Evolutionary conservation across 2,113 vertebrate species (phyloP).

Genomic region (Dryoscopus gambensis): DNA sequence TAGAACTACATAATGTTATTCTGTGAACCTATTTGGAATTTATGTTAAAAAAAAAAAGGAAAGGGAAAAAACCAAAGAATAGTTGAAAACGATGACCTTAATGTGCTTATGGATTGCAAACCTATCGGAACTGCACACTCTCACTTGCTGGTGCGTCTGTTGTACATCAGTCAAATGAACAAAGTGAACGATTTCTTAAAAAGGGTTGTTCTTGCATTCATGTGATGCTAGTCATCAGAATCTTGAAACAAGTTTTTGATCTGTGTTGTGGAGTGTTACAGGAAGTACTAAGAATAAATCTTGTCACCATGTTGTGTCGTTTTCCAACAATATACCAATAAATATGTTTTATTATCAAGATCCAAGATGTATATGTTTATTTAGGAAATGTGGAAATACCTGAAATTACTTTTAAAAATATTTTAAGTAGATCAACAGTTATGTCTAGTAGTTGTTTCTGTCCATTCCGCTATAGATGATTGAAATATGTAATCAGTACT

Average conservation of each 20-base stretch:
- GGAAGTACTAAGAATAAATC: not conserved
- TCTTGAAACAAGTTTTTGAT: not conserved
- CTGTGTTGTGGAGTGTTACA: not conserved
- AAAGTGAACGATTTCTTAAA: not conserved
- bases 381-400: not conserved
- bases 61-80: not conserved
- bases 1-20: not conserved
- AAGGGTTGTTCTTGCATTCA: not conserved
- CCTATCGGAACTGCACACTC: not conserved
- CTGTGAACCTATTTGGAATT: not conserved
- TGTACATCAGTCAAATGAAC: not conserved
- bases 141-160: not conserved
- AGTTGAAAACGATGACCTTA: not conserved
- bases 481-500: not conserved
- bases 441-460: not conserved
- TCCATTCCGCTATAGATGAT: not conserved
- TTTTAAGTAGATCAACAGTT: not conserved
- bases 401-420: not conserved
- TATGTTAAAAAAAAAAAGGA: not conserved
- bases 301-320: fast-evolving
- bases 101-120: not conserved
- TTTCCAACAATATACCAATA: not conserved
- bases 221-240: not conserved
- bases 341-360: not conserved
- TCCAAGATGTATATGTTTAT: not conserved